Evolutionary conservation across 1,140 invertebrate species (phyloP), one percentile per base, ranked within the genome.

Genomic region (Megathymus violae): DNA sequence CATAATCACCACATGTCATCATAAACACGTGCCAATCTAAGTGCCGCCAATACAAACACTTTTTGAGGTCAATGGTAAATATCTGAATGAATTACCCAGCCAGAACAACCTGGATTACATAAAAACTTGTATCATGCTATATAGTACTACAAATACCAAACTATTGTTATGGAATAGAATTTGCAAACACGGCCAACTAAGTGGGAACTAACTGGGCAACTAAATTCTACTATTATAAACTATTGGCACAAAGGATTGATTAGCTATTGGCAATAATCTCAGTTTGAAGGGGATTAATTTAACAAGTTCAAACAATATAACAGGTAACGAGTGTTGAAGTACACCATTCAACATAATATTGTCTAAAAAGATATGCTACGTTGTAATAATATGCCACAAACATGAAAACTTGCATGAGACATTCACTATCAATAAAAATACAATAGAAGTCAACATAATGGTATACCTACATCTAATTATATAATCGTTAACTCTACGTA

Each of bases 311-410:
- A 47, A n/a, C 44, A 47, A 22, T 25, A 47, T 25, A 47, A 47
- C 17, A 17, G 25, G 19, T 27, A 61, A 38, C 40, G 56, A 67
- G 64, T 50, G 58, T 48, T 47, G 4, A 36, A 51, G 56, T 56
- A 70, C 63, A 47, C n/a, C 41, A 54, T 46, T 54, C 43, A 66
- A 67, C 38, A 73, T 51, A 60, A 73, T 51, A 60, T 78, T 73
- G 67, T 73, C 67, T 47, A 61, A 64, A 71, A 71, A 44, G 71
- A 75, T 74, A 76, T 71, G 68, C 67, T 69, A 74, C 16, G 67
- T 61, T 36, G 52, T 19, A 68, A 74, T 72, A 62, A 76, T 71
- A 4, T 75, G 69, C 70, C 72, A 64, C 25, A 44, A 63, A 36
- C 22, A 50, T 58, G 34, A 52, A 47, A 65, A 25, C 43, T 56